These are phyloP conservation scores for Pseudococcus jackbeardsleyi DNA, from an alignment of 2,888 invertebrate genomes.

Conservation along the genomic window DNA sequence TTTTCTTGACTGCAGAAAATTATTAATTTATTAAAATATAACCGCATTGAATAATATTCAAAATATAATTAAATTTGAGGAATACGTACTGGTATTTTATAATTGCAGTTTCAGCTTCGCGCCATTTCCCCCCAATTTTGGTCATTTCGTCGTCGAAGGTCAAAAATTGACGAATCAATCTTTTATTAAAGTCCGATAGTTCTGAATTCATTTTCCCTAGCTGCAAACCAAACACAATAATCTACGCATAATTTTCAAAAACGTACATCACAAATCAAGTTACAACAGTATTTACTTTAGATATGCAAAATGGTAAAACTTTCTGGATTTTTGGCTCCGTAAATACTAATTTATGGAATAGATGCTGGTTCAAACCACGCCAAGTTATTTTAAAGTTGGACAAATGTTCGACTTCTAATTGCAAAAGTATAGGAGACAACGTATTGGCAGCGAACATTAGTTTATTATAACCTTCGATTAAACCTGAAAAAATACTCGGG, in stretches of 20 bases:
- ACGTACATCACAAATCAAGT: neutral
- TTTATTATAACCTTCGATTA: conserved; percentile 77
- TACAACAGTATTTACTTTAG: conserved; percentile 27
- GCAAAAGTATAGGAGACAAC: conserved; percentile 74
- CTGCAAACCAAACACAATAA: conserved; percentile 54
- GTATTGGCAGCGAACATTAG: conserved; percentile 75
- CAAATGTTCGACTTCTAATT: conserved; percentile 75
- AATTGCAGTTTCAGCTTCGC: conserved; percentile 73
- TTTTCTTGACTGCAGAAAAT: conserved; percentile 61
- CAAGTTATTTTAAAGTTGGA: conserved; percentile 77
- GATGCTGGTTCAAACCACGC: conserved; percentile 78
- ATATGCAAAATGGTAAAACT: conserved; percentile 62
- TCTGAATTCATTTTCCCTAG: conserved; percentile 58
- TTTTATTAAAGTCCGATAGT: conserved; percentile 66
- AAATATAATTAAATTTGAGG: no score
- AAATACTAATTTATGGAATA: conserved; percentile 75
- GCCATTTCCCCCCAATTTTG: conserved; percentile 72
- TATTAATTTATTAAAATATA: neutral
- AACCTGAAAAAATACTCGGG: conserved; percentile 70
- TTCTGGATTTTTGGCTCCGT: conserved; percentile 69
- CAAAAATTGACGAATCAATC: conserved; percentile 73
- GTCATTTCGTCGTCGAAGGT: conserved; percentile 75
- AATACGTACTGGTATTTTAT: conserved; percentile 68
- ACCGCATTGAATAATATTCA: neutral
- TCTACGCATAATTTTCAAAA: conserved; percentile 25